Base-by-base conservation (phyloP, 2,797 vertebrate species). In the Artibeus jamaicensis region DNA sequence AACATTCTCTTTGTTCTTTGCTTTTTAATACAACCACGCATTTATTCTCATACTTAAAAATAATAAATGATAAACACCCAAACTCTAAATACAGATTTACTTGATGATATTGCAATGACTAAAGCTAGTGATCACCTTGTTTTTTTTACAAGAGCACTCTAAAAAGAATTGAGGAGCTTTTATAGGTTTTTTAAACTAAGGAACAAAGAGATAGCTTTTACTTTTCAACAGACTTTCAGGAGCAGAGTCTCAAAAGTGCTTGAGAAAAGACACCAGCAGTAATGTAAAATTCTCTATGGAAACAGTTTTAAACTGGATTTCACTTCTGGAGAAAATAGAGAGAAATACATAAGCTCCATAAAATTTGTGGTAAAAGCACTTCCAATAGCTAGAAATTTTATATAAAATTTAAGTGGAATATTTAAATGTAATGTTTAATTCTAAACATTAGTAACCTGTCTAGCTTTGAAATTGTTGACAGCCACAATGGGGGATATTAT, bases 151-250 rank as follows among this genome's bases (percentile, higher is more conserved):
- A 93, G 67, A 93, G 37, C 76, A 62, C 84, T 89, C 50, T 53
- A 24, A 50, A 73, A 89, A 65, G 74, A 88, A 62, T 2, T 71
- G 57, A 57, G 91, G 78, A 55, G 39, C 70, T 93, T 86, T 87
- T 93, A 53, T 39, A 42, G 81, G 68, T 81, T 86, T 83, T 93
- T 89, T 83, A 92, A 89, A 67, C 53, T 82, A 62, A 91, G 59
- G 55, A 86, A 89, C 39, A 84, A 95, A 91, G 44, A 44, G 71
- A 89, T 24, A 81, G 71, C 81, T 96, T 95, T 87, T 86, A 86
- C 22, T 93, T 62, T 92, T 74, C 57, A 81, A 34, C 24, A 89
- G 83, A 67, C 48, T 85, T 90, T 87, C 44, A 32, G 37, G 82
- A 96, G 16, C 21, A 55, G 53, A 78, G 26, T 59, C 86, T 91